Percentiles rank a stretch among this genome's conserved stretches.
Conservation (phyloP, 2,113 vertebrate genomes). For the Rhinogobius similis region DNA sequence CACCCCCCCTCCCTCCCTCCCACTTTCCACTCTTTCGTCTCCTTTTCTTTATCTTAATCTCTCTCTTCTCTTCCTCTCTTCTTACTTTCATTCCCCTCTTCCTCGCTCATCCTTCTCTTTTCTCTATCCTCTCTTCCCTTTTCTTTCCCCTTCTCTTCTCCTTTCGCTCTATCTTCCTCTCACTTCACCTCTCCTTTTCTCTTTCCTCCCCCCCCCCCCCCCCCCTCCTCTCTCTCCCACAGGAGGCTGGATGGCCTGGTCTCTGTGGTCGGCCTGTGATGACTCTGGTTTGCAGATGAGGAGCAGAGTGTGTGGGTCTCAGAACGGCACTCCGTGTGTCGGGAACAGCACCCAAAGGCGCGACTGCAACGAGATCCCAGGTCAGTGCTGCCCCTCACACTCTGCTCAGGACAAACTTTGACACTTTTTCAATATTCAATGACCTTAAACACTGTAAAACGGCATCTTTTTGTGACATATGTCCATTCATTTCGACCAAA, state of each 20-base stretch:
- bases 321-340: constrained; percentile 76
- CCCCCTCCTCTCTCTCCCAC: constrained; percentile 10
- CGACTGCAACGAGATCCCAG: constrained; percentile 93
- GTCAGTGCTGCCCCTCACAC: constrained; percentile 68
- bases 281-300: constrained; percentile 88
- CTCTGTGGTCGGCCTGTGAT: constrained; percentile 90
- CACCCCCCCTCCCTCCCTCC: not conserved
- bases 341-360: constrained; percentile 92
- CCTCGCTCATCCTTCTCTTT: not conserved
- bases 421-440: no score
- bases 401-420: not conserved
- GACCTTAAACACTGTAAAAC: not conserved
- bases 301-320: constrained; percentile 83
- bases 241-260: constrained; percentile 98
- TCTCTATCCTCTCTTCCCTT: not conserved
- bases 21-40: not conserved
- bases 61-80: not conserved
- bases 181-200: no score
- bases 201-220: not conserved
- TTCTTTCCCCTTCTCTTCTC: not conserved
- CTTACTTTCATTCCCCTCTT: not conserved
- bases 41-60: no score
- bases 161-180: not conserved
- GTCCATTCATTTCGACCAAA: not conserved
- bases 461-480: not conserved